These are phyloP conservation scores for Mesembrinibis cayennensis DNA, from an alignment of 2,113 vertebrate genomes.

Conservation along the genomic window DNA sequence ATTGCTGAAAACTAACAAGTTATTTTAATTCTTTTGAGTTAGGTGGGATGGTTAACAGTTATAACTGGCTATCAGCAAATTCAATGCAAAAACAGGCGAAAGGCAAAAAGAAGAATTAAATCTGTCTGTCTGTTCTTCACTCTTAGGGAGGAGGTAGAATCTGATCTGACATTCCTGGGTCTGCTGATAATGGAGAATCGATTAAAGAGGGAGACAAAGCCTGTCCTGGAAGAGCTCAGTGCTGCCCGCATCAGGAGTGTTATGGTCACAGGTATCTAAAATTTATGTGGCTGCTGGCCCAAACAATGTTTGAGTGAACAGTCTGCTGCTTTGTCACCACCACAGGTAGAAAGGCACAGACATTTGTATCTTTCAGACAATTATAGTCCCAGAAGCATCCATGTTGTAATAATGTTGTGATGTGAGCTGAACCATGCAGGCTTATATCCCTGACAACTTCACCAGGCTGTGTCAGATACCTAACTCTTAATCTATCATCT, in stretches of 20 bases:
- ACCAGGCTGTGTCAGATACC: not conserved
- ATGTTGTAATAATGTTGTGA: not conserved
- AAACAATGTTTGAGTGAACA: not conserved
- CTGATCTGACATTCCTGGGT: constrained; percentile 76
- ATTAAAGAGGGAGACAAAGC: constrained; percentile 75
- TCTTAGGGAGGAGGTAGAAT: constrained; percentile 75
- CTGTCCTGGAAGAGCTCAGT: constrained; percentile 75
- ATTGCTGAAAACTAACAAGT: not conserved
- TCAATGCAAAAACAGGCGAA: not conserved
- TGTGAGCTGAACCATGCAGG: not conserved
- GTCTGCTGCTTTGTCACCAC: not conserved
- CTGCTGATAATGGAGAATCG: constrained; percentile 80
- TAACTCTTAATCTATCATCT: not conserved
- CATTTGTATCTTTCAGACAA: not conserved
- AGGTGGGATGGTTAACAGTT: not conserved
- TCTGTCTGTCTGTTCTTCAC: not conserved
- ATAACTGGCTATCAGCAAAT: not conserved
- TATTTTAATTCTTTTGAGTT: not conserved
- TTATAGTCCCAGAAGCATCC: not conserved
- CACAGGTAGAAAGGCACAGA: not conserved
- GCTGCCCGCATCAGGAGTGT: constrained; percentile 75
- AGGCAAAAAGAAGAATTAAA: not conserved
- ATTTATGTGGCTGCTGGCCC: not conserved
- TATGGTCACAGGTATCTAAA: constrained; percentile 80
- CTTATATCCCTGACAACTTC: not conserved